Base-by-base conservation (phyloP, 1,140 invertebrate genomes). In the Popillia japonica region DNA sequence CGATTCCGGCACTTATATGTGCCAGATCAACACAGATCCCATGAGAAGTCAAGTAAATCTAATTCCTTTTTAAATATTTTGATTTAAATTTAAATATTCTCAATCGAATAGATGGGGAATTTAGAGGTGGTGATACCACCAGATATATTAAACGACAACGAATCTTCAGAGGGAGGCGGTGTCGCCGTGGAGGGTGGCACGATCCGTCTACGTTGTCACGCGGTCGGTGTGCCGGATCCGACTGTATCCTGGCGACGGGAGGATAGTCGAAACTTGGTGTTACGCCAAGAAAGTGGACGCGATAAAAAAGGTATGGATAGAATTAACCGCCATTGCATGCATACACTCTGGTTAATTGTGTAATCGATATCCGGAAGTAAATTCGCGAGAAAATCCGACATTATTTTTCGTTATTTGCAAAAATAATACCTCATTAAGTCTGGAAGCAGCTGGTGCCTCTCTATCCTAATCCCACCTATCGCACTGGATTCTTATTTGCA, bases 21-120 rank as follows among this genome's bases (percentile, higher is more conserved):
- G 95, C 86, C 96, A 97, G 87, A 93, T 97, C 81, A 97, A 97
- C 86, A 96, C 95, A 3, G 94, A 96, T 83, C 96, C 96, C 6
- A 96, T 96, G 94, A 91, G 92, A 83, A 94, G 93, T 87, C 94
- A 48, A 14, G 44, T 48, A 14, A 48, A 48, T 48, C 11, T 48
- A 3, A 10, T 14, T 96, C 91, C 17, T 48, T 14, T 48, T 14
- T 48, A 48, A 48, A 2, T 48, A 48, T 48, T 48, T 48, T 48
- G n/a, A n/a, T 48, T 48, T 11, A 48, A n/a, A n/a, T n/a, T n/a
- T n/a, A n/a, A n/a, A 48, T 48, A 17, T 64, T 64, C 22, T 27
- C 10, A 64, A 64, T 64, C 61, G n/a, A n/a, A 64, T 68, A 79
- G 94, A 94, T 93, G 89, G 94, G 94, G 75, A 91, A 92, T 83